Base-by-base conservation (phyloP, 2,113 vertebrate species). In the Catagonus wagneri region DNA sequence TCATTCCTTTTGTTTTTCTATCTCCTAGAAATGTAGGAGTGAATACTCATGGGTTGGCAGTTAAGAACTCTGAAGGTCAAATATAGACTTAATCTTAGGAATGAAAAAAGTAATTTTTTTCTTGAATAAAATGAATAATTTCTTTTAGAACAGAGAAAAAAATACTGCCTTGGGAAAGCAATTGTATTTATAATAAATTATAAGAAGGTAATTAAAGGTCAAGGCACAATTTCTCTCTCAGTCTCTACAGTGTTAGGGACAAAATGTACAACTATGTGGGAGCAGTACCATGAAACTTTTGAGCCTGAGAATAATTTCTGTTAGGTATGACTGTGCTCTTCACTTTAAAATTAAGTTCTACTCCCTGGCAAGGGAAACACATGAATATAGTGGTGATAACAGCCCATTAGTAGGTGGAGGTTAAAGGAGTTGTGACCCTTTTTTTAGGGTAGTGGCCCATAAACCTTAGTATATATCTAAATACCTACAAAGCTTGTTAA, bases 101-200 rank as follows among this genome's bases (percentile, higher is more conserved):
- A 52, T 68, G n/a, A 96, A 39, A 75, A 68, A 90, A 93, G 22
- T 34, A 8, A 39, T 80, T 52, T 17, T 92, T 84, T 85, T 79
- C 56, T 76, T 84, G 52, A 83, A 44, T 17, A 7, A n/a, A 29
- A 39, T 63, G 54, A 91, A 63, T 44, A 36, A 4, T 56, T 32
- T 87, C 29, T 19, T 2, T 50, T 88, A 58, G 63, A 78, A 78
- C 34, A 68, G 20, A 88, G 34, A 32, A 39, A 32, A 22, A 19
- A 15, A 27, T 5, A 60, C 44, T 44, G 36, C 54, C 22, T 85
- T 23, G 27, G 79, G 15, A 58, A 66, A 65, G 50, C n/a, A 23
- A 68, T 14, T 84, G 25, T 34, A 23, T 58, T 90, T 32, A 29
- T 74, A 32, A 83, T 78, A 69, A 89, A 71, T 80, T 66, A 74